These are phyloP conservation scores for Myotis daubentonii DNA, from an alignment of 2,797 vertebrate genomes.

Conservation along the genomic window DNA sequence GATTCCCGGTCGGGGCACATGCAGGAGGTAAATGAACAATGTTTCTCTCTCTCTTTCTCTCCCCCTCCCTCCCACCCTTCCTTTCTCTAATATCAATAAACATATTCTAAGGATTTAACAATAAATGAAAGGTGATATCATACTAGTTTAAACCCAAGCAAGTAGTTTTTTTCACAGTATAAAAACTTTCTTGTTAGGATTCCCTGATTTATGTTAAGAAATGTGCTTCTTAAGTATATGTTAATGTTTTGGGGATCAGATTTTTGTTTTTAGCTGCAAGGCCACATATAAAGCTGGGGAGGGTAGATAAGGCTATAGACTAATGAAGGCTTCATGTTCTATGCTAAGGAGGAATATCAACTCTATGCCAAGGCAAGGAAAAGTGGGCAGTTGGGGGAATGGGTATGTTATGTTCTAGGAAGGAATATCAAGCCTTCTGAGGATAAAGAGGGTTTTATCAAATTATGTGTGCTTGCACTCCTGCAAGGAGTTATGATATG, in stretches of 20 bases:
- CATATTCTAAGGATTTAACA: background rate
- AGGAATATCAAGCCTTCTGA: background rate
- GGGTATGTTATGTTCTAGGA: background rate
- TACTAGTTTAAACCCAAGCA: background rate
- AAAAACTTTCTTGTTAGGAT: slow-evolving; percentile 4
- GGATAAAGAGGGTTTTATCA: background rate
- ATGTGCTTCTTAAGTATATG: slow-evolving; percentile 27
- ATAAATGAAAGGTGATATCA: background rate
- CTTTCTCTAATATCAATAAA: background rate
- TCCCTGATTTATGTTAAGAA: slow-evolving; percentile 32
- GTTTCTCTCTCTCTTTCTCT: background rate
- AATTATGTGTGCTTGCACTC: background rate
- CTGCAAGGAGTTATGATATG: background rate
- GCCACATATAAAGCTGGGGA: background rate
- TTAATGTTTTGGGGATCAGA: background rate
- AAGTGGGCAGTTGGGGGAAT: background rate
- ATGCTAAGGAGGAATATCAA: background rate
- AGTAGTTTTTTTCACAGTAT: background rate
- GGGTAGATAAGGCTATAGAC: background rate
- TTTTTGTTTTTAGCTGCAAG: slow-evolving; percentile 48
- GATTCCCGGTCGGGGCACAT: background rate
- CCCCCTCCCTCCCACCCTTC: background rate
- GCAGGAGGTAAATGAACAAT: background rate
- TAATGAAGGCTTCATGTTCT: background rate
- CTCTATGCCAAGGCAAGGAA: background rate